These are phyloP conservation scores for Sus scrofa DNA, from an alignment of 2,113 vertebrate genomes.

Conservation along the genomic window T2T-Sscrofa CM000817.6:128824501-128825000, in stretches of 20 bases:
- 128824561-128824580: not conserved
- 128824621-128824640: not conserved
- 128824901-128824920: not conserved
- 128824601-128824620: accelerated
- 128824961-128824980: not conserved
- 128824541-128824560: not conserved
- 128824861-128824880: not conserved
- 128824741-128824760: not conserved
- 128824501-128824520: not conserved
- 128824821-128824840: not conserved
- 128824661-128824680: not conserved
- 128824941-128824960: not conserved
- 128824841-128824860: not conserved
- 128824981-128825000: not conserved
- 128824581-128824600: not conserved
- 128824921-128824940: not conserved
- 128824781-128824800: not conserved
- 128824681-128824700: not conserved
- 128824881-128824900: not conserved
- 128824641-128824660: not conserved
- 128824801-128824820: not conserved
- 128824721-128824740: not conserved
- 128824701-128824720: not conserved
- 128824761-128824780: not conserved
- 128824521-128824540: not conserved